These are phyloP conservation scores for Palythoa grandis DNA, from an alignment of 92 coral and sea anemone genomes.

Conservation along the genomic window DNA sequence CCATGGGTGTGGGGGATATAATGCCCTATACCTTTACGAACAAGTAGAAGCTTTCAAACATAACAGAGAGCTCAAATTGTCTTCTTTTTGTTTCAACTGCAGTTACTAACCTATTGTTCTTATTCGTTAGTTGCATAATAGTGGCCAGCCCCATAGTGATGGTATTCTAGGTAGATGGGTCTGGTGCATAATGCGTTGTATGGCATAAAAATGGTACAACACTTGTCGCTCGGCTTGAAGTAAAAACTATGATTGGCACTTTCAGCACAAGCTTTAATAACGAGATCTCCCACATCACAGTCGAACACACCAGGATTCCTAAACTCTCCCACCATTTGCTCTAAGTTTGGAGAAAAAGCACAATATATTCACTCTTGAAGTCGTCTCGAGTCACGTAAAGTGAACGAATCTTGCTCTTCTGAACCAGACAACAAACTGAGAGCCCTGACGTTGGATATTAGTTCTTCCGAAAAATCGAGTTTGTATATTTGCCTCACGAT, in stretches of 20 bases:
- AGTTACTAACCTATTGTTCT: too few relatives aligned
- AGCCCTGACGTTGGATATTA: not conserved
- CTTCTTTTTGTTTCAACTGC: too few relatives aligned
- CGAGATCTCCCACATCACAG: slow-evolving; percentile 53
- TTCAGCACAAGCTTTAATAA: slow-evolving; percentile 56
- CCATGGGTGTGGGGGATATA: not conserved
- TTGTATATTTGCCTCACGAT: slow-evolving; percentile 46
- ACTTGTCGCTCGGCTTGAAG: slow-evolving; percentile 13
- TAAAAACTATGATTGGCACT: slow-evolving; percentile 40
- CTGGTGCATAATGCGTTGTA: too few relatives aligned
- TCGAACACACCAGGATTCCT: slow-evolving; percentile 49
- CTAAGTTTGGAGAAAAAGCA: not conserved
- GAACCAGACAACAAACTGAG: not conserved
- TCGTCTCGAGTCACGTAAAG: slow-evolving; percentile 7
- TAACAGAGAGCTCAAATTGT: not conserved
- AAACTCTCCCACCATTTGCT: slow-evolving; percentile 13
- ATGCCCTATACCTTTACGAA: not conserved
- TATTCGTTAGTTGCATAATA: too few relatives aligned
- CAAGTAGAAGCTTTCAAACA: not conserved
- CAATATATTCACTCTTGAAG: not conserved
- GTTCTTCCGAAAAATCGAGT: not conserved
- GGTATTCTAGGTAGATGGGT: too few relatives aligned
- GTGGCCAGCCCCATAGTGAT: too few relatives aligned
- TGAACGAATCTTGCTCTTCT: slow-evolving; percentile 36
- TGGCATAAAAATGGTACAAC: not conserved